Conservation (phyloP, 2,113 vertebrate genomes). For the Notothenia rossii region DNA sequence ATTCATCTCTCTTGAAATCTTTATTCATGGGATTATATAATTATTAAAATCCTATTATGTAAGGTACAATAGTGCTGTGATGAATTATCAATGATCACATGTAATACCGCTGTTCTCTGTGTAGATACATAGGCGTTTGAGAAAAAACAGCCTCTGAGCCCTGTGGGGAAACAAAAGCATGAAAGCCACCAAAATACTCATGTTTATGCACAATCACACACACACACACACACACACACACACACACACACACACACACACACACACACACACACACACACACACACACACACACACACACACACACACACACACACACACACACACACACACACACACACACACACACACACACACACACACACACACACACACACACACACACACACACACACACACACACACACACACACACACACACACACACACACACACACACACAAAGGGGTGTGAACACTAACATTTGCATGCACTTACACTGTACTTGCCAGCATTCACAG, state of each 20-base stretch:
- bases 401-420: too few species aligned
- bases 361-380: too few species aligned
- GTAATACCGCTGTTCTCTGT: slow-evolving; percentile 41
- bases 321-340: slow-evolving; percentile 21
- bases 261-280: slow-evolving; percentile 15
- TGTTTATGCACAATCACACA: slow-evolving; percentile 69
- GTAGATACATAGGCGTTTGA: slow-evolving; percentile 48
- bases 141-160: slow-evolving; percentile 53
- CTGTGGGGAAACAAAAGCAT: slow-evolving; percentile 64
- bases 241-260: slow-evolving; percentile 21
- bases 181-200: slow-evolving; percentile 68
- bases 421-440: slow-evolving; percentile 21
- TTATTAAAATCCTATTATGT: slow-evolving; percentile 46
- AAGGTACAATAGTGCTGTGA: slow-evolving; percentile 40
- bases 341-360: too few species aligned
- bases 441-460: slow-evolving; percentile 22
- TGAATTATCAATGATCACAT: slow-evolving; percentile 54
- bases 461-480: slow-evolving; percentile 35
- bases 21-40: slow-evolving; percentile 57
- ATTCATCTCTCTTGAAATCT: slow-evolving; percentile 26
- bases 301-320: slow-evolving; percentile 17
- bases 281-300: slow-evolving; percentile 12
- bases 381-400: too few species aligned
- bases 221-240: slow-evolving; percentile 24
- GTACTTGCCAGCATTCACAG: slow-evolving; percentile 33